phyloP scores from a whole-genome alignment of 2,888 invertebrate genomes.

The Drosophila yooni region DNA sequence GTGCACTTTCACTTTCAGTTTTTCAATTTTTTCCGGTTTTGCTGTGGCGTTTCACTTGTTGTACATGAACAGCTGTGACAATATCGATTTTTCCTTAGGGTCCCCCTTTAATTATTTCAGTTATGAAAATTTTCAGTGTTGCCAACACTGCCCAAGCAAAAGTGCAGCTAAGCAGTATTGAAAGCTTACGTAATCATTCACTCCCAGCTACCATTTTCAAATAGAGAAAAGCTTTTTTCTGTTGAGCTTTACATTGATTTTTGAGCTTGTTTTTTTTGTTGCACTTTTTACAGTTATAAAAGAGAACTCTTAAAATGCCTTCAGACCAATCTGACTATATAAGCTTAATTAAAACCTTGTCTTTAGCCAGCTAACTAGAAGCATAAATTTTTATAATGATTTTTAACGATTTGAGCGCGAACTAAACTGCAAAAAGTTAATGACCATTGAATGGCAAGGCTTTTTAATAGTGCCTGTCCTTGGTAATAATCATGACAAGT shows the following conservation, averaged over 20 bases:
- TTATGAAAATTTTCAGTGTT: constrained; percentile 5
- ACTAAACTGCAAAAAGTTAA: constrained; percentile 2
- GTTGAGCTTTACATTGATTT: neutral
- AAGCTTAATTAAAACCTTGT: neutral
- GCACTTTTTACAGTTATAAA: neutral
- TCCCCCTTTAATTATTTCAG: neutral
- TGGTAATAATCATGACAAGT: constrained; percentile 11
- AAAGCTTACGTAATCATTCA: constrained; percentile 6
- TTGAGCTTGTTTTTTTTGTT: too few species aligned
- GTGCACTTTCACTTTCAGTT: constrained; percentile 13
- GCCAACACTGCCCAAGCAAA: constrained; percentile 30
- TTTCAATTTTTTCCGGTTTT: constrained; percentile 42
- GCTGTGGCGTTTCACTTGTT: constrained; percentile 63
- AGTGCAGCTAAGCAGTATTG: constrained; percentile 7
- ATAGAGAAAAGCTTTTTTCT: neutral
- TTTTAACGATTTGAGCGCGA: neutral
- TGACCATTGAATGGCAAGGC: constrained; percentile 5
- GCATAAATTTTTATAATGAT: neutral
- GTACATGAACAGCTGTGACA: constrained; percentile 72
- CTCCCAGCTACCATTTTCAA: neutral
- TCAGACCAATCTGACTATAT: neutral
- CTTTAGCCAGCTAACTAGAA: neutral
- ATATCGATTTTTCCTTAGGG: constrained; percentile 67
- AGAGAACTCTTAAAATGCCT: neutral
- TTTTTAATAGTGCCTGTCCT: constrained; percentile 3